phyloP scores from a whole-genome alignment of 2,797 vertebrate species.

The Molossus molossus region DNA sequence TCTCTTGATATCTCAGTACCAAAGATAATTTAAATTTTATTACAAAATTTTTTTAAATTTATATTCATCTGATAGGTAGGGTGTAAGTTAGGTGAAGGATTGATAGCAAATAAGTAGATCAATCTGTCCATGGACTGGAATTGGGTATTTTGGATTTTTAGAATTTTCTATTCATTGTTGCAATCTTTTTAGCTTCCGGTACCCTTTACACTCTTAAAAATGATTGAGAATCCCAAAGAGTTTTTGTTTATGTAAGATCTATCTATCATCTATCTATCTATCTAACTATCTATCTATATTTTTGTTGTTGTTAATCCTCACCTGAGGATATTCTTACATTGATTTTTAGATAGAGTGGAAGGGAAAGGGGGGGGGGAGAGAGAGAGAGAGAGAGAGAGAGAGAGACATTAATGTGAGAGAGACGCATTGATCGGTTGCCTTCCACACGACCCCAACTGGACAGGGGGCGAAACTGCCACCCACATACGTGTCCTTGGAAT shows the following conservation, averaged over 20 bases:
- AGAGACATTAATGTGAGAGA: too few relatives aligned
- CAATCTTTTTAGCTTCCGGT: conserved; percentile 4
- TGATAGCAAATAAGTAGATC: neutral
- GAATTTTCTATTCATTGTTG: conserved; percentile 40
- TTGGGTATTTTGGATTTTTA: conserved; percentile 58
- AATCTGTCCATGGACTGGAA: neutral
- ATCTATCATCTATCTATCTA: neutral
- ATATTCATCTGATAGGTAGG: neutral
- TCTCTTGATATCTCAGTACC: neutral
- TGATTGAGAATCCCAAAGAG: neutral
- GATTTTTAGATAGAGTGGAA: too few relatives aligned
- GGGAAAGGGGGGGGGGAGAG: too few relatives aligned
- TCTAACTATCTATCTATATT: too few relatives aligned
- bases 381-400: too few relatives aligned
- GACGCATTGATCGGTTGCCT: too few relatives aligned
- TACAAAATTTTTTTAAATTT: neutral
- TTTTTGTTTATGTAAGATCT: neutral
- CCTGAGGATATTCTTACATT: too few relatives aligned
- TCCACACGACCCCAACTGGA: too few relatives aligned
- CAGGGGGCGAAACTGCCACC: too few relatives aligned
- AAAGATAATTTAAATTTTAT: conserved; percentile 54
- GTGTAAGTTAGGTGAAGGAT: neutral
- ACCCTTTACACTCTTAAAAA: conserved; percentile 48
- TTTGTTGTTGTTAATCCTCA: too few relatives aligned
- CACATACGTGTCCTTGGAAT: too few relatives aligned